Percentiles rank a stretch among this genome's conserved stretches.
Evolutionary conservation across 1,140 invertebrate genomes (phyloP).

Genomic region (Caerostris darwini): DNA sequence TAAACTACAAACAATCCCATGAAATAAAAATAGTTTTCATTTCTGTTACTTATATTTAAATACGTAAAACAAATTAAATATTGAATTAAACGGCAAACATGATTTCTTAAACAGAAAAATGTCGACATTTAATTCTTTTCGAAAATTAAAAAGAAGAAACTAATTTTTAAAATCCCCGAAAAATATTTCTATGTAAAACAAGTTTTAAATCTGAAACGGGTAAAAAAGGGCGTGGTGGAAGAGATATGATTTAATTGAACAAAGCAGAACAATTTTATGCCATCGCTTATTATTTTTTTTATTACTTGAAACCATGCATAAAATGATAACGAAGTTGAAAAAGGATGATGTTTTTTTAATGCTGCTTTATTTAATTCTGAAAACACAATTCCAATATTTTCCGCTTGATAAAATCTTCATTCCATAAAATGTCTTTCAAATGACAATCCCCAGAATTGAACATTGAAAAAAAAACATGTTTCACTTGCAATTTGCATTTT

Average conservation of each 20-base stretch:
- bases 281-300: no score
- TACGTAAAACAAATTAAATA: no score
- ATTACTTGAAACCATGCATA: background rate
- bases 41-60: no score
- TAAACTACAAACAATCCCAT: no score
- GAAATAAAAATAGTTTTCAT: no score
- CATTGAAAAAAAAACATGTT: background rate
- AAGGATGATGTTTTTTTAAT: background rate
- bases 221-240: background rate
- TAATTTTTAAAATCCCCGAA: no score
- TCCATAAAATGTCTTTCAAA: slow-evolving; percentile 38
- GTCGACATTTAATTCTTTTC: no score
- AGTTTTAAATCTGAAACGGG: background rate
- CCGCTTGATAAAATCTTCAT: slow-evolving; percentile 52
- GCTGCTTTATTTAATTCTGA: slow-evolving; percentile 18
- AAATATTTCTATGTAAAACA: background rate
- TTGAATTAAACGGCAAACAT: no score
- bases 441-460: background rate
- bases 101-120: no score
- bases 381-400: slow-evolving; percentile 45
- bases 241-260: slow-evolving; percentile 13
- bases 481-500: slow-evolving; percentile 13
- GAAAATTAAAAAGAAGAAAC: no score
- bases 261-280: background rate
- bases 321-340: background rate